Percentiles rank a stretch among this genome's conserved stretches.
phyloP scores from a whole-genome alignment of 2,888 invertebrate genomes.

The Troides helena region DNA sequence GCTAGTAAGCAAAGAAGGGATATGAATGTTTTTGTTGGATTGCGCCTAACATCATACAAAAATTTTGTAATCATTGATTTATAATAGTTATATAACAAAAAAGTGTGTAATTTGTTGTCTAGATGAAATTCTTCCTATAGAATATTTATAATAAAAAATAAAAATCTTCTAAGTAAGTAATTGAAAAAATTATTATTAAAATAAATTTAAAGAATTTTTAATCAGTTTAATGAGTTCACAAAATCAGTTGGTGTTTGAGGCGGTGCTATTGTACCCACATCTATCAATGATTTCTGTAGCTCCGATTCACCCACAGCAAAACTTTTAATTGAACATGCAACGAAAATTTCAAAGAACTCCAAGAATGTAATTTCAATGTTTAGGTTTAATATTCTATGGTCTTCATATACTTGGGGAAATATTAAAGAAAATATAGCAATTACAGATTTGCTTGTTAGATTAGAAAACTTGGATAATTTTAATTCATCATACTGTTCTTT shows the following conservation, averaged over 20 bases:
- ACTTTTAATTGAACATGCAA: conserved; percentile 67
- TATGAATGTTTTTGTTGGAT: too few relatives aligned
- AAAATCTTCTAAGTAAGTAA: neutral
- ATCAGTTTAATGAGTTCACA: conserved; percentile 2
- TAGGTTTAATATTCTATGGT: conserved; percentile 64
- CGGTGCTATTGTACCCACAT: conserved; percentile 14
- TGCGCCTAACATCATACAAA: too few relatives aligned
- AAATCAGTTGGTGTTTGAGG: conserved; percentile 20
- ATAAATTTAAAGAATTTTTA: neutral
- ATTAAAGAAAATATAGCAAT: conserved; percentile 59
- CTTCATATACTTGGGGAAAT: conserved; percentile 69
- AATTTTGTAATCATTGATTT: neutral
- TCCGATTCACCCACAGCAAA: conserved; percentile 53
- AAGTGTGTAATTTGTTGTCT: neutral
- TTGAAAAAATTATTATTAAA: neutral
- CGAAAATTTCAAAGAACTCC: conserved; percentile 81
- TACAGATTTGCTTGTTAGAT: conserved; percentile 56
- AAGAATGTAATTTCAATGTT: conserved; percentile 78
- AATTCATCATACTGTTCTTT: conserved; percentile 36
- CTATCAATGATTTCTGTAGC: conserved; percentile 35
- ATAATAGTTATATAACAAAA: neutral
- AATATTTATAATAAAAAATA: neutral
- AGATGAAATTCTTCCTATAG: neutral
- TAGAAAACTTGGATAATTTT: conserved; percentile 61
- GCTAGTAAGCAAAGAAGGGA: too few relatives aligned